These are phyloP conservation scores for Hycleus cichorii DNA, from an alignment of 1,140 invertebrate species.

Conservation along the genomic window DNA sequence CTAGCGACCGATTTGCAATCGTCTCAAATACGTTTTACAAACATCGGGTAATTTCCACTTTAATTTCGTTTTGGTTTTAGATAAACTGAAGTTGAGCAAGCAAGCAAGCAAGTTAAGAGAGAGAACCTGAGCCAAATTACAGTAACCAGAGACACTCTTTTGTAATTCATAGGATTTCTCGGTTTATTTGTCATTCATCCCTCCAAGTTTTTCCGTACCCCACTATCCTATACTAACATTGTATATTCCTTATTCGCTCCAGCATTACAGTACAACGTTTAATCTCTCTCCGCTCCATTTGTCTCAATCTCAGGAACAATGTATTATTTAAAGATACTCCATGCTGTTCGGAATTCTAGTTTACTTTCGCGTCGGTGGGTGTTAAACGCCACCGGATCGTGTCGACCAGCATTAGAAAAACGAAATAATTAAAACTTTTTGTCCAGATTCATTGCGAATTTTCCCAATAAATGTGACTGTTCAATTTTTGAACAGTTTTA, in stretches of 20 bases:
- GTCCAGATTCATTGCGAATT: too few species aligned
- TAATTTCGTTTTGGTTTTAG: slow-evolving; percentile 31
- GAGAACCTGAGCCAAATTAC: slow-evolving; percentile 35
- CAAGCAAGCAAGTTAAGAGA: slow-evolving; percentile 28
- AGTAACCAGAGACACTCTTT: slow-evolving; percentile 39
- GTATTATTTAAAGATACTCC: slow-evolving; percentile 38
- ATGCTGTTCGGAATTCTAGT: slow-evolving; percentile 31
- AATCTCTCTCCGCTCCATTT: slow-evolving; percentile 39
- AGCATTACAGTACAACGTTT: slow-evolving; percentile 26
- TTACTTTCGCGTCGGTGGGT: slow-evolving; percentile 20
- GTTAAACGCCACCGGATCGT: neutral
- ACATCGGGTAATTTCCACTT: slow-evolving; percentile 31
- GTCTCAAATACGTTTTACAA: too few species aligned
- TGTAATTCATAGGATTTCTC: slow-evolving; percentile 41
- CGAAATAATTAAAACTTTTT: too few species aligned
- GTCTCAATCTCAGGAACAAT: slow-evolving; percentile 39
- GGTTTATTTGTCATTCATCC: slow-evolving; percentile 41
- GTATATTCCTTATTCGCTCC: slow-evolving; percentile 12
- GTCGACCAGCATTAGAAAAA: too few species aligned
- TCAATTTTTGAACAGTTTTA: too few species aligned
- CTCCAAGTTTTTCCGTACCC: slow-evolving; percentile 20
- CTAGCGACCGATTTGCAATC: too few species aligned
- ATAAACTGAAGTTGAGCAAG: slow-evolving; percentile 15
- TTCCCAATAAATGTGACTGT: too few species aligned
- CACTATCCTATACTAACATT: slow-evolving; percentile 3